A percentile compares a stretch with the other conserved stretches of the same genome.
These are phyloP conservation scores for Molossus alvarezi DNA, from an alignment of 2,797 vertebrate species.

Conservation along the genomic window DNA sequence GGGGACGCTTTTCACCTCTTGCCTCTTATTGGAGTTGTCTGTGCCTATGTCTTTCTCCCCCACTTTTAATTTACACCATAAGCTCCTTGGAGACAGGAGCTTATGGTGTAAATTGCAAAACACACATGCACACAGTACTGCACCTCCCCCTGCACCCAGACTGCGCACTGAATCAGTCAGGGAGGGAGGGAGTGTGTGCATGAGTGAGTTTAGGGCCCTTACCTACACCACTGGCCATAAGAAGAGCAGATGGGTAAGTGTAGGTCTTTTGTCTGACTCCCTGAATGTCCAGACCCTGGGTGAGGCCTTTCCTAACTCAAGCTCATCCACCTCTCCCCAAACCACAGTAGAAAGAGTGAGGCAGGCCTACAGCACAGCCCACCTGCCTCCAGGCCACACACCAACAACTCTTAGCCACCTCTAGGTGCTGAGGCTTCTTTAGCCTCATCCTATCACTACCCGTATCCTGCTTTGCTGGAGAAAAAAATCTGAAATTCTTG, in stretches of 20 bases:
- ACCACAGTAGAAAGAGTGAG: not conserved
- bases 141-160: too few relatives aligned
- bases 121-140: not conserved
- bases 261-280: not conserved
- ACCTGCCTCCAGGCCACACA: not conserved
- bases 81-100: not conserved
- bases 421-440: not conserved
- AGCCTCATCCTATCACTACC: not conserved
- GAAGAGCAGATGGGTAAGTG: too few relatives aligned
- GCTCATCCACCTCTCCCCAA: not conserved
- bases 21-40: not conserved
- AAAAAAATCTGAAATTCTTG: not conserved
- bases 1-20: not conserved
- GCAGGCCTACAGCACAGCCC: not conserved
- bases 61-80: constrained; percentile 28
- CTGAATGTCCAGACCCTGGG: not conserved
- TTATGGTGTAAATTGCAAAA: not conserved
- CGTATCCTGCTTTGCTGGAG: not conserved
- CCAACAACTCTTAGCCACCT: not conserved
- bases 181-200: not conserved
- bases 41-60: not conserved
- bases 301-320: not conserved
- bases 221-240: not conserved
- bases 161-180: not conserved
- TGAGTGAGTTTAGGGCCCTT: not conserved